These are phyloP conservation scores for Psephotus haematonotus DNA, from an alignment of 2,113 vertebrate species.

Conservation along the genomic window DNA sequence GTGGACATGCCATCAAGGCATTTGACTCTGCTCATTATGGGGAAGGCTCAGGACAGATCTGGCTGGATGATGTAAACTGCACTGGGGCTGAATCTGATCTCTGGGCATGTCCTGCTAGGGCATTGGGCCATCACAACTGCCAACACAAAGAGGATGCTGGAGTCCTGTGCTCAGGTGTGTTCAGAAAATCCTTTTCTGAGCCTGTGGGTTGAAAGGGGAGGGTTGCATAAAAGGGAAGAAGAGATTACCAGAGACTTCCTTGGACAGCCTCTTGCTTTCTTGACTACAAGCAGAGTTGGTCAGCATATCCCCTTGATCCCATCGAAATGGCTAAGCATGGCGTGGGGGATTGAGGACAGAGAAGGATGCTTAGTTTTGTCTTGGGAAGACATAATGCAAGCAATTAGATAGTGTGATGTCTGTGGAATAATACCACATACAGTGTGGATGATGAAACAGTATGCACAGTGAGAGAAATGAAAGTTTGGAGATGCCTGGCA, in stretches of 20 bases:
- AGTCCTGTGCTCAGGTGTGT: slow-evolving; percentile 62
- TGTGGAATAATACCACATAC: not conserved
- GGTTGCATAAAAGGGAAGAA: not conserved
- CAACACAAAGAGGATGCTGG: slow-evolving; percentile 55
- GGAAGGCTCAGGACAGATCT: slow-evolving; percentile 66
- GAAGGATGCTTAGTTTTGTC: not conserved
- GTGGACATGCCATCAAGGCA: slow-evolving; percentile 70
- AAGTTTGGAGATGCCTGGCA: not conserved
- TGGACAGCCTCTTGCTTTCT: not conserved
- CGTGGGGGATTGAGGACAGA: not conserved
- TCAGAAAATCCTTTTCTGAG: not conserved
- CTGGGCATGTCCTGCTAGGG: slow-evolving; percentile 66
- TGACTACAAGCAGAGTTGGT: not conserved
- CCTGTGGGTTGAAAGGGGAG: not conserved
- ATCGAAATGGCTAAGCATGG: not conserved
- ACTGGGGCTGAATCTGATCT: slow-evolving; percentile 65
- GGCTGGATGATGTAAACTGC: slow-evolving; percentile 72
- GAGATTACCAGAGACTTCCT: not conserved
- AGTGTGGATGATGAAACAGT: not conserved
- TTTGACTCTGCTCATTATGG: slow-evolving; percentile 66
- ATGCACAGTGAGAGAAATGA: not conserved
- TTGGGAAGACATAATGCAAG: not conserved
- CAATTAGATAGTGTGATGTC: not conserved
- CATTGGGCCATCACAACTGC: slow-evolving; percentile 66
- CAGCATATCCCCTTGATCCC: not conserved